phyloP scores from a whole-genome alignment of 2,797 vertebrate genomes.

The Zalophus californianus region DNA sequence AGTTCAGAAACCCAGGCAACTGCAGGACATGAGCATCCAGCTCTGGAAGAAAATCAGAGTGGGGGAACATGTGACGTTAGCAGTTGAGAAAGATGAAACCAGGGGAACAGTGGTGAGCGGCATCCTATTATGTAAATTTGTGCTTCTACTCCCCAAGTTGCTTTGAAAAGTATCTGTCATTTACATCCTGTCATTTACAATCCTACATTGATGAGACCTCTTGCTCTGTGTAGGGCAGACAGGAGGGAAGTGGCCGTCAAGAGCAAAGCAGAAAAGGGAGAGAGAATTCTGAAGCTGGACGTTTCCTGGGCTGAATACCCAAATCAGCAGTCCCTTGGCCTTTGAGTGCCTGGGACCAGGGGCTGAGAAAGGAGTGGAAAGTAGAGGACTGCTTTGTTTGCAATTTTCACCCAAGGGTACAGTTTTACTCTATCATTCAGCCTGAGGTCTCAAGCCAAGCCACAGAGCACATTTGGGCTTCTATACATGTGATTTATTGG shows the following conservation, averaged over 20 bases:
- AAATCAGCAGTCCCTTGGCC: not conserved
- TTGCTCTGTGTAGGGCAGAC: not conserved
- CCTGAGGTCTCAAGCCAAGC: not conserved
- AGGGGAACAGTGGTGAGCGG: not conserved
- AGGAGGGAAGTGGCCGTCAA: not conserved
- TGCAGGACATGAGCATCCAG: not conserved
- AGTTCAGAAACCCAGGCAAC: not conserved
- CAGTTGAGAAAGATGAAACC: slow-evolving; percentile 19
- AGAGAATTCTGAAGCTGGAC: not conserved
- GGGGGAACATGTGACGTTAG: not conserved
- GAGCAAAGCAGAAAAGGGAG: not conserved
- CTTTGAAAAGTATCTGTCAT: not conserved
- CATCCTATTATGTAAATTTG: not conserved
- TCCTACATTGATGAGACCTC: not conserved
- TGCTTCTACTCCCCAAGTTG: not conserved
- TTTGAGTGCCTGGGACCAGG: not conserved
- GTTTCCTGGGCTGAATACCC: not conserved
- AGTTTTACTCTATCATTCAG: not conserved
- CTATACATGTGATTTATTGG: not conserved
- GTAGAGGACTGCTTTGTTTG: not conserved
- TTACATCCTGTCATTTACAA: too few relatives aligned
- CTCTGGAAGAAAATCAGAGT: not conserved
- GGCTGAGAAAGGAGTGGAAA: not conserved
- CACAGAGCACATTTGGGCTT: not conserved
- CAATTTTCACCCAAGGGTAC: not conserved